A percentile compares a stretch with the other conserved stretches of the same genome.
phyloP scores from a whole-genome alignment of 2,888 invertebrate species.

The Microctonus hyperodae region DNA sequence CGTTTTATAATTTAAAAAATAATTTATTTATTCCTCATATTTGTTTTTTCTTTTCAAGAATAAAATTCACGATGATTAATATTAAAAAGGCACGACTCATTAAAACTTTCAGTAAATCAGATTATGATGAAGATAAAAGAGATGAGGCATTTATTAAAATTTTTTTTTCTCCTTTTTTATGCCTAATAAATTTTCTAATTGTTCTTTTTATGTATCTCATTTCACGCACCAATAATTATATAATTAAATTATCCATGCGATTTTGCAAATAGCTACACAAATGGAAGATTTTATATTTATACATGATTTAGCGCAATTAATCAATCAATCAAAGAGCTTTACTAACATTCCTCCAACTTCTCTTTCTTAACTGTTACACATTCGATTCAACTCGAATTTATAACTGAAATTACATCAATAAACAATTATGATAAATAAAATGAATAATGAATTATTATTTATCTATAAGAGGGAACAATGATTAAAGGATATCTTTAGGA shows the following conservation, averaged over 20 bases:
- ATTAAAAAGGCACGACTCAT: slow-evolving; percentile 60
- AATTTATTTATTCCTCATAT: slow-evolving; percentile 48
- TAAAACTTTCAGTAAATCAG: slow-evolving; percentile 55
- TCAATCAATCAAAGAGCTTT: not conserved
- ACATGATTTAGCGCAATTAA: not conserved
- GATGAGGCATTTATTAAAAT: slow-evolving; percentile 45
- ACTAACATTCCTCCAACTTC: not conserved
- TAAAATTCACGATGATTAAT: slow-evolving; percentile 52
- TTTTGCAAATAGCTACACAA: not conserved
- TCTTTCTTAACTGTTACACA: not conserved
- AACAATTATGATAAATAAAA: not conserved
- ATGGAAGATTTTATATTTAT: not conserved
- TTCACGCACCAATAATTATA: not conserved
- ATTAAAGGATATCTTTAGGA: not conserved
- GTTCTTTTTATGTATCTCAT: not conserved
- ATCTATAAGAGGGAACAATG: not conserved
- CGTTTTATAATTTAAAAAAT: slow-evolving; percentile 51
- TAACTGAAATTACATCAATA: not conserved
- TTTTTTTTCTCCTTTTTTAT: slow-evolving; percentile 31
- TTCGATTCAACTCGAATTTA: not conserved
- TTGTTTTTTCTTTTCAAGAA: slow-evolving; percentile 37
- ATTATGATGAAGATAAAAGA: slow-evolving; percentile 48
- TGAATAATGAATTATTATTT: not conserved
- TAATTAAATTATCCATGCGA: not conserved
- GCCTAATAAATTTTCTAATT: slow-evolving; percentile 7